A percentile compares a stretch with the other conserved stretches of the same genome.
These are phyloP conservation scores for Xanthorhoe designata DNA, from an alignment of 2,888 invertebrate species.

Conservation along the genomic window DNA sequence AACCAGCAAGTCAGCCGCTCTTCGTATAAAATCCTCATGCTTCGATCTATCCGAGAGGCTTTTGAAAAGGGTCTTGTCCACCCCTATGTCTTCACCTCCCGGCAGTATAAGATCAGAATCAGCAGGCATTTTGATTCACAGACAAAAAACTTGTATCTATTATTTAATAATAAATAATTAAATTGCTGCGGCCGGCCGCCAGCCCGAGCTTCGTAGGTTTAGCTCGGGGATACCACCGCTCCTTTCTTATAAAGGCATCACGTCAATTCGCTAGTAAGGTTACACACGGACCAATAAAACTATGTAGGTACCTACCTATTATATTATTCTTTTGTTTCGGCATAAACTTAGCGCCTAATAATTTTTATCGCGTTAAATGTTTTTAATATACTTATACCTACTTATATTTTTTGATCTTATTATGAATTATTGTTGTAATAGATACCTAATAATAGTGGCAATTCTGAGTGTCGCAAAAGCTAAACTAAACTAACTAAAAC, in stretches of 20 bases:
- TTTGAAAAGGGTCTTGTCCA: slow-evolving; percentile 75
- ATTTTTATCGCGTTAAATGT: background rate
- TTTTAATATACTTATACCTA: too few species aligned
- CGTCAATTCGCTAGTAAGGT: slow-evolving; percentile 79
- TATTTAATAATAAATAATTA: slow-evolving; percentile 15
- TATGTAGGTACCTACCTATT: background rate
- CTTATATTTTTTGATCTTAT: too few species aligned
- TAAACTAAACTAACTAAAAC: too few species aligned
- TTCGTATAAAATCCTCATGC: slow-evolving; percentile 90
- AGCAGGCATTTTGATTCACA: slow-evolving; percentile 73
- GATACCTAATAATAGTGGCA: too few species aligned
- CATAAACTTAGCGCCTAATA: too few species aligned
- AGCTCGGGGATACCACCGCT: slow-evolving; percentile 63
- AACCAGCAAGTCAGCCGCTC: slow-evolving; percentile 89
- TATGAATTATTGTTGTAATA: too few species aligned
- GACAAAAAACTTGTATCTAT: slow-evolving; percentile 56
- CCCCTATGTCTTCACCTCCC: slow-evolving; percentile 62
- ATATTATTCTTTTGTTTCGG: background rate
- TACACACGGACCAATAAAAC: slow-evolving; percentile 40
- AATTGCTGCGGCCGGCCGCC: slow-evolving; percentile 67
- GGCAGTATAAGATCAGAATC: slow-evolving; percentile 76
- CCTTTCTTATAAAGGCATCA: slow-evolving; percentile 78
- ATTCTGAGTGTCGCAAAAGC: too few species aligned
- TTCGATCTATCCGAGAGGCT: slow-evolving; percentile 87
- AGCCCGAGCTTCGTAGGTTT: slow-evolving; percentile 67